Base-by-base conservation (phyloP, 2,888 invertebrate species). In the Aricia artaxerxes region DNA sequence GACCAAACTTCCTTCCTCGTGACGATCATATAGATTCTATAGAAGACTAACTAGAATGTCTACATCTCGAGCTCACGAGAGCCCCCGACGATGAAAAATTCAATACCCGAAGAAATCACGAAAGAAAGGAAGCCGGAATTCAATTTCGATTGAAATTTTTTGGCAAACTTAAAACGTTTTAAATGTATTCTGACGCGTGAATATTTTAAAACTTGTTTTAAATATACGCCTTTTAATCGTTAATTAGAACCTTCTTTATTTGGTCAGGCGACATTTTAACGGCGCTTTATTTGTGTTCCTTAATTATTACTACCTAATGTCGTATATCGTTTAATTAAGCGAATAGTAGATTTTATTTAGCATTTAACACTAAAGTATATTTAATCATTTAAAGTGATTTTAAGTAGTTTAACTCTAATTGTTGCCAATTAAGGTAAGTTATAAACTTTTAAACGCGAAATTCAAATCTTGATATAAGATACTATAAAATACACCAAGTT, bases 51-150 rank as follows among this genome's bases (percentile, higher is more conserved):
- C 85, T 83, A 83, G 82, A 84, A 86, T 88, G 49, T 49, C 49
- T 49, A 49, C 53, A 57, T 88, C 86, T 89, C 86, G 86, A 84
- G 83, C 88, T 90, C 87, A 88, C 89, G 89, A 87, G 85, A 88
- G 90, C 90, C 89, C 88, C 89, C 83, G 85, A 84, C 85, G 86
- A 93, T 92, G 92, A 93, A 93, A 93, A 91, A 93, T 93, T 93
- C 92, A 93, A 91, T 91, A 64, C 64, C 11, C 64, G 16, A 57
- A 57, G 57, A 64, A 64, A 31, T 64, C 64, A 11, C 64, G 64
- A 64, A 64, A 3, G 31, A 64, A 64, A 64, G 61, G 92, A 93
- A 86, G 88, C 93, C 92, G 91, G 92, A 92, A 93, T 94, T 92
- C 94, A 88, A 88, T 85, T 85, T 87, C 88, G 88, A 83, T 84